Evolutionary conservation across 2,888 invertebrate genomes (phyloP), one percentile per base, ranked within the genome.

Genomic region (Unio delphinus): DNA sequence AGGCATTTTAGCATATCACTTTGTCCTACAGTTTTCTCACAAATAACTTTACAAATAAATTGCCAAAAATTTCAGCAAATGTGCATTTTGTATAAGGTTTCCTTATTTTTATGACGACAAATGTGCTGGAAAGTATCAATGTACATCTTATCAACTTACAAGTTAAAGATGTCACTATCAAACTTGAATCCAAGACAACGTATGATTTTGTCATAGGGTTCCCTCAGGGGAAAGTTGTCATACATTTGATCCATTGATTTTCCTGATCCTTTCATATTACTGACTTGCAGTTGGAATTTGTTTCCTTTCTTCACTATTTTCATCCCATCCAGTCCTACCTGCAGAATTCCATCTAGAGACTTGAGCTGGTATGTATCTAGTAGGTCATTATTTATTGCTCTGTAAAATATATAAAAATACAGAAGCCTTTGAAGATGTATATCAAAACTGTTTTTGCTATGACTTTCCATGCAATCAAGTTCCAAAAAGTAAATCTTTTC

Each of bases 361-460:
- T 91, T 91, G 11, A 91, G 85, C 80, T 91, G 90, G 76, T 91
- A 91, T 0, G 90, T 90, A 80, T 91, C 91, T 64, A 91, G 78
- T 18, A 91, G 74, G 8, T 77, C 87, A 81, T 90, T 91, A 82
- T 91, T 91, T 17, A 91, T 83, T 55, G 89, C 91, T 70, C 91
- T 91, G 79, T 11, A 79, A 75, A 68, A 60, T 18, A 68, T 5
- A 23, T 23, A 23, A 63, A 23, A 23, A 23, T 23, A 23, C 59
- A 59, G 59, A 2, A 15, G 45, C 15, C 3, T 45, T 45, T 3
- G 45, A 15, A 15, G 45, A 45, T 11, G 45, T 45, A 15, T 11
- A 45, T 15, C 15, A 45, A 11, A 45, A 45, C 15, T 15, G 45
- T 45, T 45, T 45, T 15, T 45, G 11, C 45, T 45, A 15, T 45